A percentile compares a stretch with the other conserved stretches of the same genome.
These are phyloP conservation scores for Chymomyza amoena DNA, from an alignment of 2,888 invertebrate species.

Conservation along the genomic window DNA sequence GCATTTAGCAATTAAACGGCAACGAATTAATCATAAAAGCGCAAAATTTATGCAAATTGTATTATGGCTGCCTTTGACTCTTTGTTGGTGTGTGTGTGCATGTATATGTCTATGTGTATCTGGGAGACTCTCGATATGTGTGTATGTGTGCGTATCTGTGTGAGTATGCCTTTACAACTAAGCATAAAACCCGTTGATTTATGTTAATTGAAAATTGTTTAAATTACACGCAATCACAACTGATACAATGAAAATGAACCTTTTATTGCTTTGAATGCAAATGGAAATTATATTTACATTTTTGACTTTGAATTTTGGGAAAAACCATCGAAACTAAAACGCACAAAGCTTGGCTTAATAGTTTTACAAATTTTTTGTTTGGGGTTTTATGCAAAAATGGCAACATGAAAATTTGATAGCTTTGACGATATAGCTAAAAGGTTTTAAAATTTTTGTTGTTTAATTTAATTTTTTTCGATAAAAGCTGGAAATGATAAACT, in stretches of 20 bases:
- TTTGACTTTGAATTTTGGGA: no score
- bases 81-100: neutral
- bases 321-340: neutral
- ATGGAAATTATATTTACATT: no score
- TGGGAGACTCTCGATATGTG: no score
- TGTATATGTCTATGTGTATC: neutral
- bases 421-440: no score
- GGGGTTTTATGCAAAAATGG: no score
- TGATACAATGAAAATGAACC: no score
- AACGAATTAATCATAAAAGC: neutral
- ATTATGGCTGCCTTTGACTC: neutral
- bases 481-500: no score
- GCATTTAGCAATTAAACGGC: neutral
- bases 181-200: slow-evolving; percentile 38
- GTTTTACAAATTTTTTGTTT: no score
- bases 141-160: neutral
- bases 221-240: slow-evolving; percentile 9
- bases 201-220: slow-evolving; percentile 57
- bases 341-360: neutral
- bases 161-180: neutral
- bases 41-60: neutral
- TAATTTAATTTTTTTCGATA: no score
- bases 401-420: no score
- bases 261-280: no score
- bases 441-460: no score